Conservation (phyloP, 1,140 invertebrate genomes). For the Drosophila eugracilis region DNA sequence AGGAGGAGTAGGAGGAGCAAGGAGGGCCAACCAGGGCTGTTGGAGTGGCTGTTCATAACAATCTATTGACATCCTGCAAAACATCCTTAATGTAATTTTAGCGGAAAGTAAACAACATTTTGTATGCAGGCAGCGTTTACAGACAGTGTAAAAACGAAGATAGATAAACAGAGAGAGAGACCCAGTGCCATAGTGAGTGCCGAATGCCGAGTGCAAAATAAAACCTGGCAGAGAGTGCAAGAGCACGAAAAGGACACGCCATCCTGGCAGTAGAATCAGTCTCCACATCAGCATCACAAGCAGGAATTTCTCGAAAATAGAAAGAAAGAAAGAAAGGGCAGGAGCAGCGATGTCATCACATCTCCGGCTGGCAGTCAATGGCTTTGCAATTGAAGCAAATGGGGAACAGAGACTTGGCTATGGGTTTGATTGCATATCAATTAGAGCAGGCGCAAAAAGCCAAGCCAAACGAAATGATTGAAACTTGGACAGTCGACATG, state of each 20-base stretch:
- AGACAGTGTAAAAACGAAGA: conserved; percentile 43
- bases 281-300: conserved; percentile 30
- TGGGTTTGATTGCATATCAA: conserved; percentile 81
- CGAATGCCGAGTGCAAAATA: conserved; percentile 25
- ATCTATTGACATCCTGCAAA: conserved; percentile 83
- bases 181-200: background rate
- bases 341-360: conserved; percentile 39
- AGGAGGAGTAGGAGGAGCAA: no score
- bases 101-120: conserved; percentile 82
- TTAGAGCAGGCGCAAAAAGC: conserved; percentile 81
- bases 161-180: conserved; percentile 35
- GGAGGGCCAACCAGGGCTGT: background rate
- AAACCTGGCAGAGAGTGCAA: conserved; percentile 39
- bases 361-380: conserved; percentile 45
- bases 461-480: conserved; percentile 81
- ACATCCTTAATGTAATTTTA: conserved; percentile 84
- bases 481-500: conserved; percentile 71
- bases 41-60: conserved; percentile 71
- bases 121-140: conserved; percentile 73
- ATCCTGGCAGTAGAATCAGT: conserved; percentile 30
- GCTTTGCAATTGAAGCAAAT: conserved; percentile 72
- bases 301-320: conserved; percentile 2
- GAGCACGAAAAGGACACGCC: conserved; percentile 27
- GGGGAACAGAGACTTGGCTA: conserved; percentile 34
- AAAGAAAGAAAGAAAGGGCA: background rate